Evolutionary conservation across 2,888 invertebrate genomes (phyloP).

Genomic region (Mechanitis messenoides): DNA sequence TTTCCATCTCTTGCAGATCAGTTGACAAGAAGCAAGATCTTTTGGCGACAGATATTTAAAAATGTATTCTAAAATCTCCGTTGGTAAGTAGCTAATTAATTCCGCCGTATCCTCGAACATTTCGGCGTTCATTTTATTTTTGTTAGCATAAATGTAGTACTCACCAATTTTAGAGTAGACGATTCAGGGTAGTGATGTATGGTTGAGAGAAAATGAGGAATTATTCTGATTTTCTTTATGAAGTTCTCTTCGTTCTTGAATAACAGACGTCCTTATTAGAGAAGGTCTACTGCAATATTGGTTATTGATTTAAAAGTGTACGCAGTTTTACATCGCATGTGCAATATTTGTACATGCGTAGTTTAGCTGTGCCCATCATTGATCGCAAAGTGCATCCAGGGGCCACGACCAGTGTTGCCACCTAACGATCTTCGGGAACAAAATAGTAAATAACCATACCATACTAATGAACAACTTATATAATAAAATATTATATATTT

Average conservation of each 20-base stretch:
- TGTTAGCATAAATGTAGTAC: not conserved
- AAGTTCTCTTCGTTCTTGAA: not conserved
- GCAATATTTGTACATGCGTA: constrained; percentile 5
- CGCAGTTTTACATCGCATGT: not conserved
- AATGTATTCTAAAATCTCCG: not conserved
- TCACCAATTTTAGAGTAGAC: not conserved
- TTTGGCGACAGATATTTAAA: not conserved
- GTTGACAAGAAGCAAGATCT: not conserved
- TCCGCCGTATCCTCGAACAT: not conserved
- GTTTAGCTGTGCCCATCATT: not conserved
- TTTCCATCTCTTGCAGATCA: not conserved
- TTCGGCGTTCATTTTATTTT: not conserved
- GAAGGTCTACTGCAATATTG: not conserved
- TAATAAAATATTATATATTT: no score
- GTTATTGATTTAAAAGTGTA: not conserved
- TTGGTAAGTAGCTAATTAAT: not conserved
- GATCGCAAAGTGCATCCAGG: constrained; percentile 5
- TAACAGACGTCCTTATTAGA: not conserved
- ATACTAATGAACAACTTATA: no score
- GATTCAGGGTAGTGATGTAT: not conserved
- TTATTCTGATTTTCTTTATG: not conserved
- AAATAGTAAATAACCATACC: no score
- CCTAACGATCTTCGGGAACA: no score
- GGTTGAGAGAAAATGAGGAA: not conserved
- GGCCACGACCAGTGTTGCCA: not conserved